Percentiles rank a stretch among this genome's conserved stretches.
phyloP scores from a whole-genome alignment of 2,797 vertebrate species.

The Sphenopsis melanotis region DNA sequence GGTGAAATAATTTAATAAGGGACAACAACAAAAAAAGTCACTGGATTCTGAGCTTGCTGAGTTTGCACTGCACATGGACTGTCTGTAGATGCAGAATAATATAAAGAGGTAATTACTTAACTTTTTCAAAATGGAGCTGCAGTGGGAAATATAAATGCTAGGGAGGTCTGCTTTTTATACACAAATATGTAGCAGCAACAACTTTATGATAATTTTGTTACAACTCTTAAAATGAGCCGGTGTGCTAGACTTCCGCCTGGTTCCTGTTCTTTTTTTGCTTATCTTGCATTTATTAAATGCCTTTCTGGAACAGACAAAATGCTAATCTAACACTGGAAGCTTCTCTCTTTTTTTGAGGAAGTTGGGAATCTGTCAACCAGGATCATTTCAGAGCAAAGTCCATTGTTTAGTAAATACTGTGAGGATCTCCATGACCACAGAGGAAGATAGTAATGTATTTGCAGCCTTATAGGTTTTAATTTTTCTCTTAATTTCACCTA shows the following conservation, averaged over 20 bases:
- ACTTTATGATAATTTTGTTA: constrained; percentile 52
- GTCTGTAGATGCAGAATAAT: neutral
- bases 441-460: neutral
- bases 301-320: neutral
- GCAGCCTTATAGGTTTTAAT: neutral
- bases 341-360: neutral
- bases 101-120: constrained; percentile 15
- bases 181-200: neutral
- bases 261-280: constrained; percentile 8
- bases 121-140: neutral
- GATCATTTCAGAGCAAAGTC: neutral
- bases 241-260: neutral
- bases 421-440: neutral
- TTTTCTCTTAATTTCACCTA: neutral
- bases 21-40: neutral
- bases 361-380: neutral
- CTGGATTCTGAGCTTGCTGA: neutral
- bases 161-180: constrained; percentile 12
- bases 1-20: neutral
- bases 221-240: neutral
- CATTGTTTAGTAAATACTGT: neutral
- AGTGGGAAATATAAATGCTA: constrained; percentile 33
- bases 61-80: neutral
- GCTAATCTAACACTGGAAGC: neutral
- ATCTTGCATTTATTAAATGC: neutral